Conservation (phyloP, 2,113 vertebrate species). For the Etheostoma cragini region DNA sequence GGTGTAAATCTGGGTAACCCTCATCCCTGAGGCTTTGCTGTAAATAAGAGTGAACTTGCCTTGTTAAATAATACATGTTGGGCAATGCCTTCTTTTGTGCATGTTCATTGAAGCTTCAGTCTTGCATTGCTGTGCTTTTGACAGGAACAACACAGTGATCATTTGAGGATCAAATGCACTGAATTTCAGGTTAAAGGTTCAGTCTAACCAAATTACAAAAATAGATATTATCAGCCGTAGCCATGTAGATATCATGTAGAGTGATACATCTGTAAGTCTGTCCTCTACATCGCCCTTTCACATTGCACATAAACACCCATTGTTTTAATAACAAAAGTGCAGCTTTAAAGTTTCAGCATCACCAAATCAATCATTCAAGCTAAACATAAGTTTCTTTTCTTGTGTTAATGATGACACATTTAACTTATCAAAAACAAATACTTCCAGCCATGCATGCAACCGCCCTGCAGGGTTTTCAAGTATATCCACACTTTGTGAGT, state of each 20-base stretch:
- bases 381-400: background rate
- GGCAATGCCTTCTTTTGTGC: slow-evolving; percentile 17
- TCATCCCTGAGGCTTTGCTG: slow-evolving; percentile 36
- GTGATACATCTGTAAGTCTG: background rate
- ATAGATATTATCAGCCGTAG: background rate
- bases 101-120: background rate
- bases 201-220: background rate
- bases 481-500: background rate
- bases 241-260: background rate
- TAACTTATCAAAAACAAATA: background rate
- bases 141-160: background rate
- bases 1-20: slow-evolving; percentile 50
- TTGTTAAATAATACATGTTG: slow-evolving; percentile 55
- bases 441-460: background rate
- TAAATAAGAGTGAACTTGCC: slow-evolving; percentile 54
- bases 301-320: too few species aligned
- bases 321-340: background rate
- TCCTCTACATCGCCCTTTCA: background rate
- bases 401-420: background rate
- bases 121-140: background rate
- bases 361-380: background rate
- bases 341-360: background rate
- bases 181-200: background rate
- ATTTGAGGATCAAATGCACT: background rate
- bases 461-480: background rate